These are phyloP conservation scores for Dendrolimus punctatus DNA, from an alignment of 1,140 invertebrate genomes.

Conservation along the genomic window DNA sequence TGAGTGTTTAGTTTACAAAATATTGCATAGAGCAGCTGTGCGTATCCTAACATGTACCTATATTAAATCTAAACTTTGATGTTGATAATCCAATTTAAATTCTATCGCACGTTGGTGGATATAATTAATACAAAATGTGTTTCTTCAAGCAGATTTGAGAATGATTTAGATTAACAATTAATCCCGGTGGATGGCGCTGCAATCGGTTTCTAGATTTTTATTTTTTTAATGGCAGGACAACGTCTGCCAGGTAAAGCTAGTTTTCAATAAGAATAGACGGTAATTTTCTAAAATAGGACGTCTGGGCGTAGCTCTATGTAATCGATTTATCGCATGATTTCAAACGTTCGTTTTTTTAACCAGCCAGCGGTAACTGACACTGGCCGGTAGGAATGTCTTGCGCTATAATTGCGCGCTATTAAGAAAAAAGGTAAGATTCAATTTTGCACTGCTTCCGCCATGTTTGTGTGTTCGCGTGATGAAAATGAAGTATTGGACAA, in stretches of 20 bases:
- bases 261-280: too few relatives aligned
- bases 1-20: slow-evolving; percentile 51
- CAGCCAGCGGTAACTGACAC: slow-evolving; percentile 54
- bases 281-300: too few relatives aligned
- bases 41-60: slow-evolving; percentile 13
- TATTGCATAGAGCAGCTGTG: slow-evolving; percentile 50
- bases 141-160: too few relatives aligned
- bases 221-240: too few relatives aligned
- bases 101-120: too few relatives aligned
- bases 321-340: slow-evolving; percentile 29
- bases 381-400: slow-evolving; percentile 48
- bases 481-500: slow-evolving; percentile 60
- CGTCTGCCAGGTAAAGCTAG: too few relatives aligned
- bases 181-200: too few relatives aligned
- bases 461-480: slow-evolving; percentile 47
- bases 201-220: too few relatives aligned
- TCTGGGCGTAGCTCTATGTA: not conserved
- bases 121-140: too few relatives aligned
- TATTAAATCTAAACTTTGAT: too few relatives aligned
- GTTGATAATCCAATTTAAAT: too few relatives aligned
- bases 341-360: slow-evolving; percentile 21
- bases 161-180: too few relatives aligned
- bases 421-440: slow-evolving; percentile 62
- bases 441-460: slow-evolving; percentile 55
- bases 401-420: slow-evolving; percentile 18